Base-by-base conservation (phyloP, 2,888 invertebrate genomes). In the Platypus cylindrus region DNA sequence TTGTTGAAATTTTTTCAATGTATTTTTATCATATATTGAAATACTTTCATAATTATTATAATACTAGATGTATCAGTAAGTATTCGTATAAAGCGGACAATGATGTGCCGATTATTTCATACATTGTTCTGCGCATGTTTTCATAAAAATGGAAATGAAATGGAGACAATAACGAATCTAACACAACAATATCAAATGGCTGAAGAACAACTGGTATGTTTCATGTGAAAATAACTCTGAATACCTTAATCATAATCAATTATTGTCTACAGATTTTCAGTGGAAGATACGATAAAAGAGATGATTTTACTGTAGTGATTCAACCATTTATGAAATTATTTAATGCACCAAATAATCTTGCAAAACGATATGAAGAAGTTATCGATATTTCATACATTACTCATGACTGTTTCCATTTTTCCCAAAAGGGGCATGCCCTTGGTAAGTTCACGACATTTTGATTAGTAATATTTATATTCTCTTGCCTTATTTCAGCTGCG, bases 381-480 rank as follows among this genome's bases (percentile, higher is more conserved):
- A 74, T 79, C 28, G 78, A 79, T 60, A 69, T 73, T 53, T 75
- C 71, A 23, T 74, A 75, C 56, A 74, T 79, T 50, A 78, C 79
- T 2, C 73, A 79, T 52, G 80, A 81, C 56, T 80, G 81, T 60
- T 81, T 81, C 59, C 80, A 81, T 61, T 80, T 81, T 63, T 80
- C 79, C 35, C 80, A 81, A 60, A 80, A 78, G 56, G 80, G 80
- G n/a, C 78, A 79, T 43, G 80, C 80, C 2, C 55, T 79, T 33
- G 78, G 78, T 78, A 60, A 60, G 53, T 20, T 7, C 20, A 7
- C 20, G 20, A n/a, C n/a, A n/a, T n/a, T n/a, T n/a, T n/a, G n/a
- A n/a, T n/a, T n/a, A n/a, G n/a, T n/a, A n/a, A n/a, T n/a, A n/a
- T n/a, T n/a, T n/a, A n/a, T 20, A 20, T 7, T 20, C 9, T 28